Percentiles rank a stretch among this genome's conserved stretches.
Conservation (phyloP, 2,113 vertebrate genomes). For the Oncorhynchus keta region DNA sequence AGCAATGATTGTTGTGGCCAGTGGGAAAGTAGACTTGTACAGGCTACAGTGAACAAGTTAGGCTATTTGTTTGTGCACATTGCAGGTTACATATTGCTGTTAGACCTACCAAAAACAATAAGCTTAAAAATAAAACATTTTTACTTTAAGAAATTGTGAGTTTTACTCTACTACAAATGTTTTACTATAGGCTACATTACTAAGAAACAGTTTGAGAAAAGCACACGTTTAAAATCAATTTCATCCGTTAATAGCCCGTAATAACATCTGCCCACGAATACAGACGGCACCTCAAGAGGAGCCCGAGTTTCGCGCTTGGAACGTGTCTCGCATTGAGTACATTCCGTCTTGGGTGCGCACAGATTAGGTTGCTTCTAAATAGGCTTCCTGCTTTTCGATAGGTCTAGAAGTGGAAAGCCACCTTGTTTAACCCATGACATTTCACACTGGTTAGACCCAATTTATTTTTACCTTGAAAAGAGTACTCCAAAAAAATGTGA, state of each 20-base stretch:
- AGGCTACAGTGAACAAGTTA: not conserved
- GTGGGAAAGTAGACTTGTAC: too few species aligned
- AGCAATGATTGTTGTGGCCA: too few species aligned
- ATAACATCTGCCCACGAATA: too few species aligned
- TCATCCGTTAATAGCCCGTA: too few species aligned
- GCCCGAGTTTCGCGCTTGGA: not conserved
- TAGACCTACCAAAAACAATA: not conserved
- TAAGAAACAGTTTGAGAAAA: too few species aligned
- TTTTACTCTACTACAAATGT: too few species aligned
- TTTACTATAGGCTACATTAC: too few species aligned
- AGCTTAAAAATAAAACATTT: too few species aligned
- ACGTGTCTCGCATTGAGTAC: slow-evolving; percentile 62
- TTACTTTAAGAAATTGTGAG: not conserved
- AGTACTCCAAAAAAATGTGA: not conserved
- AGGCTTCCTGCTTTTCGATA: slow-evolving; percentile 55
- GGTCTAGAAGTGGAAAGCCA: slow-evolving; percentile 28
- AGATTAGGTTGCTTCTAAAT: slow-evolving; percentile 61
- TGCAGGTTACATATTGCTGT: not conserved
- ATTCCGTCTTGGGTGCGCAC: slow-evolving; percentile 66
- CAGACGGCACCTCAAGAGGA: not conserved
- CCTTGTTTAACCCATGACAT: slow-evolving; percentile 33
- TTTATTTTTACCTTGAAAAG: not conserved
- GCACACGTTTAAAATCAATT: too few species aligned
- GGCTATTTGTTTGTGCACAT: too few species aligned
- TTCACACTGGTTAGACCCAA: not conserved